phyloP scores from a whole-genome alignment of 2,888 invertebrate genomes.

The Incurvaria masculella region DNA sequence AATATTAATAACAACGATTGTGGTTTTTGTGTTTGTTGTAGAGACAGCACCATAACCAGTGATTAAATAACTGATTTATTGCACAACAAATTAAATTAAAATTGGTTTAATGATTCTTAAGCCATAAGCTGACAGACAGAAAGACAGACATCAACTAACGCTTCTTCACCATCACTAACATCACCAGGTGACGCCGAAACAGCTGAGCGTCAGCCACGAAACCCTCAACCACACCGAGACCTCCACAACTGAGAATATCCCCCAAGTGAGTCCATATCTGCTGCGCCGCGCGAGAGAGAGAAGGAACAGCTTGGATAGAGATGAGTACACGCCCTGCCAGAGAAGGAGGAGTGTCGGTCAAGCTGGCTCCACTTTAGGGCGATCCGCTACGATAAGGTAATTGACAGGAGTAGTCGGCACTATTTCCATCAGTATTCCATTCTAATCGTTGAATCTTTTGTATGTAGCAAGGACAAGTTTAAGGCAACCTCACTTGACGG shows the following conservation, averaged over 20 bases:
- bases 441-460: too few relatives aligned
- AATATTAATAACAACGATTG: too few relatives aligned
- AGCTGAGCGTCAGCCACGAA: background rate
- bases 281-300: background rate
- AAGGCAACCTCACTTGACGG: too few relatives aligned
- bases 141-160: constrained; percentile 2
- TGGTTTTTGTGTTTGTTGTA: too few relatives aligned
- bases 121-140: too few relatives aligned
- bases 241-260: background rate
- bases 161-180: too few relatives aligned
- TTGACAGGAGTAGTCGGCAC: too few relatives aligned
- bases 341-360: background rate
- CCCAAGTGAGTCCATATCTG: background rate
- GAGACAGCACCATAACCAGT: too few relatives aligned
- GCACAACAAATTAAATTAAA: constrained; percentile 3
- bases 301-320: background rate
- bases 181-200: background rate
- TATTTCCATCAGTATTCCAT: too few relatives aligned
- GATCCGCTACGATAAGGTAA: background rate
- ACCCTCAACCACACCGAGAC: background rate
- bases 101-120: background rate
- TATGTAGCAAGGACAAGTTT: too few relatives aligned
- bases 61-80: constrained; percentile 1
- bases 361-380: background rate
- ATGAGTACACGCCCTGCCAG: background rate